Percentiles rank a stretch among this genome's conserved stretches.
Conservation (phyloP, 2,113 vertebrate species). For the Eretmochelys imbricata region DNA sequence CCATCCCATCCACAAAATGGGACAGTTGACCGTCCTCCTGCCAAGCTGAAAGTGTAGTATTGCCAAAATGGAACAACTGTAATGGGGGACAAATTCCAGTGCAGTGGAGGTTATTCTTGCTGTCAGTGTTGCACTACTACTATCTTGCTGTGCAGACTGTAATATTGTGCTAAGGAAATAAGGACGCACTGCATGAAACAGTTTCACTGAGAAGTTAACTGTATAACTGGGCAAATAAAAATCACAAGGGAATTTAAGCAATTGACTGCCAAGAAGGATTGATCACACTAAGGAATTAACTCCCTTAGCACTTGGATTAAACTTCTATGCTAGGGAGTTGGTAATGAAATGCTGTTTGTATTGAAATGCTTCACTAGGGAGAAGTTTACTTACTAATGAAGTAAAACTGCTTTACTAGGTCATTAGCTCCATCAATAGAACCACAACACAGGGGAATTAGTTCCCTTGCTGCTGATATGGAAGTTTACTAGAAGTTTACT, state of each 20-base stretch:
- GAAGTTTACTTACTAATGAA: conserved; percentile 64
- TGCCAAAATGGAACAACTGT: not conserved
- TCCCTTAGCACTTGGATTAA: conserved; percentile 33
- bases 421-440: conserved; percentile 39
- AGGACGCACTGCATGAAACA: not conserved
- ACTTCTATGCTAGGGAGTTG: not conserved
- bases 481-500: conserved; percentile 19
- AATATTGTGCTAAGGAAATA: not conserved
- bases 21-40: not conserved
- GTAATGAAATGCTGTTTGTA: conserved; percentile 43
- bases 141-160: not conserved
- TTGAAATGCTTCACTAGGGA: conserved; percentile 47
- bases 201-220: conserved; percentile 22
- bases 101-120: not conserved
- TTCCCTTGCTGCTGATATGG: conserved; percentile 8
- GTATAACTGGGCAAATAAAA: conserved; percentile 22
- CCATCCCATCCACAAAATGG: conserved; percentile 2
- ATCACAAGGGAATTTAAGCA: conserved; percentile 17
- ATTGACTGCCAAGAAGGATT: conserved; percentile 28
- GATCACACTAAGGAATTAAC: conserved; percentile 23
- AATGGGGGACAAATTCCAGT: not conserved
- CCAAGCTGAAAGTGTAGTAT: not conserved
- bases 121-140: not conserved
- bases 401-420: conserved; percentile 41
- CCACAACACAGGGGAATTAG: conserved; percentile 4